phyloP scores from a whole-genome alignment of 2,797 vertebrate species.

The Aythya fuligula region DNA sequence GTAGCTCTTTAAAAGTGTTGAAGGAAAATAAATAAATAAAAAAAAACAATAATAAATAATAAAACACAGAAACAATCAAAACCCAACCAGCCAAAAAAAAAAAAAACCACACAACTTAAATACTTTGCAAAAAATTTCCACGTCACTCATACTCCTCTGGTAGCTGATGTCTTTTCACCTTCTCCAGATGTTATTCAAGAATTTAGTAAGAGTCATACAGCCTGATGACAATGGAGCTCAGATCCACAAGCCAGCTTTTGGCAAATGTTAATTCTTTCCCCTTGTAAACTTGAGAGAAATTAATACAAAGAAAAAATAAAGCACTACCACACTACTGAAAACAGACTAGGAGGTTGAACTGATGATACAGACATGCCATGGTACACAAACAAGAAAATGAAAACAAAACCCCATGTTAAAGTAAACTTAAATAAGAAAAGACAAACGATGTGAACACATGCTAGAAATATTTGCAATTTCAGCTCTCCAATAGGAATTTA shows the following conservation, averaged over 20 bases:
- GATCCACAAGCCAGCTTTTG: not conserved
- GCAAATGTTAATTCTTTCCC: not conserved
- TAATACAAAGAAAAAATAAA: not conserved
- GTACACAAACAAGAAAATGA: not conserved
- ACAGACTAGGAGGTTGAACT: not conserved
- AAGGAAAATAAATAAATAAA: not conserved
- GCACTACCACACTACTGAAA: not conserved
- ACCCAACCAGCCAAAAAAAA: not conserved
- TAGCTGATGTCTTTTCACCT: not conserved
- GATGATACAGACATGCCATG: not conserved
- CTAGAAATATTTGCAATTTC: not conserved
- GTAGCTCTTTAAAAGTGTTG: not conserved
- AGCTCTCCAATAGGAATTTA: not conserved
- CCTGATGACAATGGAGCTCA: not conserved
- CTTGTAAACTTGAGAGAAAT: not conserved
- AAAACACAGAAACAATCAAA: not conserved
- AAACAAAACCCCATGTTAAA: not conserved
- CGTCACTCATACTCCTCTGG: too few species aligned
- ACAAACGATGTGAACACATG: not conserved
- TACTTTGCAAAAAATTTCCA: not conserved
- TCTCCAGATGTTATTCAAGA: not conserved
- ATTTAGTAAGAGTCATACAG: not conserved
- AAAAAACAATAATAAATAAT: not conserved
- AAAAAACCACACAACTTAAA: not conserved
- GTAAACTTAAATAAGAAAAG: not conserved